Evolutionary conservation across 2,113 vertebrate genomes (phyloP).

Genomic region (Nothobranchius kuhntae): DNA sequence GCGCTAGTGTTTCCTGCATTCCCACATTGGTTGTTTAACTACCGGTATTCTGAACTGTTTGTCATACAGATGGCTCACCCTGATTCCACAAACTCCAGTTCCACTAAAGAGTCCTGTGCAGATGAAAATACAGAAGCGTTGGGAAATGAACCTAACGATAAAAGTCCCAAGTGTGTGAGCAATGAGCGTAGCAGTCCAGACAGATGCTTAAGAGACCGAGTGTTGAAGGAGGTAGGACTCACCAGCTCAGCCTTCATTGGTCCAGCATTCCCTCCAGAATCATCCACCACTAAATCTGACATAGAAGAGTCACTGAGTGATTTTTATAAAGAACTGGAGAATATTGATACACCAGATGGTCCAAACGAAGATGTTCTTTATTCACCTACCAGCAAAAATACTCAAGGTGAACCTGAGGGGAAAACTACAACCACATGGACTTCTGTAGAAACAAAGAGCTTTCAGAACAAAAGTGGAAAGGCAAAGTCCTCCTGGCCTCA

Average conservation of each 20-base stretch:
- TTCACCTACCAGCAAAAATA: not conserved
- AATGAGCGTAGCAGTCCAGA: not conserved
- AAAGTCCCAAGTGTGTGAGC: not conserved
- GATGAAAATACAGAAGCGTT: not conserved
- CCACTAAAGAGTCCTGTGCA: not conserved
- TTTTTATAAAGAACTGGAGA: conserved; percentile 79
- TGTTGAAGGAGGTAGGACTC: conserved; percentile 63
- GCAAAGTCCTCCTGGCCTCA: conserved; percentile 24
- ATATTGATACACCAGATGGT: conserved; percentile 47
- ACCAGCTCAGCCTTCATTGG: conserved; percentile 77
- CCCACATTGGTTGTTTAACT: not conserved
- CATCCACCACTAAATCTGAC: conserved; percentile 4
- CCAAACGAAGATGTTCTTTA: not conserved
- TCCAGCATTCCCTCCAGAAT: conserved; percentile 54
- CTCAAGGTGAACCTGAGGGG: not conserved
- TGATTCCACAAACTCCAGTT: not conserved
- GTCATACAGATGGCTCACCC: conserved; percentile 52
- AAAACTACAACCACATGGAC: not conserved
- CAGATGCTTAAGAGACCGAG: conserved; percentile 30
- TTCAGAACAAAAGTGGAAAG: conserved; percentile 4
- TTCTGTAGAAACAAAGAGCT: conserved; percentile 7
- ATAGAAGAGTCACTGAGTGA: conserved; percentile 72
- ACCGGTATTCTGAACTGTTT: not conserved
- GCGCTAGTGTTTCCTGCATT: too few species aligned
- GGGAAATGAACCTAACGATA: not conserved